Conservation (phyloP, 2,113 vertebrate species). For the Onychorhynchus coronatus region DNA sequence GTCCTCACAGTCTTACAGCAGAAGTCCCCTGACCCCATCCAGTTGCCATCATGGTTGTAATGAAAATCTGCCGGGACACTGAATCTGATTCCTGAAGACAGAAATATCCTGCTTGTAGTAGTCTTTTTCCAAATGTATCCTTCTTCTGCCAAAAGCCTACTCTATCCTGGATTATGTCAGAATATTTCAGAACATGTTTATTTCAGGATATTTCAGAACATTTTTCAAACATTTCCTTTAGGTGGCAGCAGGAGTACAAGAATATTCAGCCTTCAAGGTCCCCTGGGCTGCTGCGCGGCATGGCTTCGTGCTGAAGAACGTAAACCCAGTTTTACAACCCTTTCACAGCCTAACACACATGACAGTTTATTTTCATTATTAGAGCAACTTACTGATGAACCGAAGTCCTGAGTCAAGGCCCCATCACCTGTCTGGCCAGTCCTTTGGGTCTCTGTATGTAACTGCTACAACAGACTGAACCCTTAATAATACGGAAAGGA, state of each 20-base stretch:
- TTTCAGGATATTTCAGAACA: neutral
- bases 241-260: constrained; percentile 65
- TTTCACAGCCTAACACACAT: neutral
- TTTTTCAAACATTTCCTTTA: constrained; percentile 27
- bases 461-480: neutral
- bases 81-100: neutral
- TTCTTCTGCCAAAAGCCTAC: neutral
- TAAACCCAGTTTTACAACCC: neutral
- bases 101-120: neutral
- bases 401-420: neutral
- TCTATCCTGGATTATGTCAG: neutral
- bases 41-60: neutral
- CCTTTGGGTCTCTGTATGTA: neutral
- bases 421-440: neutral
- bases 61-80: neutral
- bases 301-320: neutral
- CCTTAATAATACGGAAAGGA: neutral
- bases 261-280: neutral
- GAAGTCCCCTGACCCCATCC: neutral
- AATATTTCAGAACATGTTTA: neutral
- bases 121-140: neutral
- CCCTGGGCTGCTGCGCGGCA: rapidly evolving
- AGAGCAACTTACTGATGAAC: neutral
- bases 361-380: neutral
- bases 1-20: neutral